phyloP scores from a whole-genome alignment of 2,888 invertebrate genomes.

The Athetis lepigone region DNA sequence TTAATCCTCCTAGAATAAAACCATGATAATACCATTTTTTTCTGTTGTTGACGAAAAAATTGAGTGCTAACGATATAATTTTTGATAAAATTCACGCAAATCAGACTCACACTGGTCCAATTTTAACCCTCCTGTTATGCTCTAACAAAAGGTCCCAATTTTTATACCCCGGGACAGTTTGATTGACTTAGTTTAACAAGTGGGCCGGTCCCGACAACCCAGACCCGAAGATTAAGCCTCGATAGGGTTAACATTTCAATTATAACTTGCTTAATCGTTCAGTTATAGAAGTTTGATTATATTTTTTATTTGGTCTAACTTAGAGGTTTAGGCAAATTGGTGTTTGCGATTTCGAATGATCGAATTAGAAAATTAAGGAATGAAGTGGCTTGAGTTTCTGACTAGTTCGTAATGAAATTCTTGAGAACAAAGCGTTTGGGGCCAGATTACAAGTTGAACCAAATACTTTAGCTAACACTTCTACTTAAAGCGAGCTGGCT shows the following conservation, averaged over 20 bases:
- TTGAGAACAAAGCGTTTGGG: not conserved
- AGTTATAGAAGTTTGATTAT: constrained; percentile 51
- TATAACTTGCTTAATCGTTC: constrained; percentile 64
- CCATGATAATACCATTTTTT: too few relatives aligned
- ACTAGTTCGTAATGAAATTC: constrained; percentile 17
- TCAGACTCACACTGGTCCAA: not conserved
- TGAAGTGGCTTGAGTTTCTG: constrained; percentile 22
- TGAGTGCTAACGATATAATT: too few relatives aligned
- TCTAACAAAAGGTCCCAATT: not conserved
- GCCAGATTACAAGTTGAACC: too few relatives aligned
- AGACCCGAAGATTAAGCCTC: constrained; percentile 48
- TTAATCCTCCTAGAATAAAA: too few relatives aligned
- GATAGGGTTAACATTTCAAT: constrained; percentile 65
- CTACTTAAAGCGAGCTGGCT: too few relatives aligned
- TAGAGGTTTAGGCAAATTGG: constrained; percentile 15
- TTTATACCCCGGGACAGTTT: constrained; percentile 49
- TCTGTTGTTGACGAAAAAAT: too few relatives aligned
- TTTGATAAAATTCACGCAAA: too few relatives aligned
- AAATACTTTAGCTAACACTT: too few relatives aligned
- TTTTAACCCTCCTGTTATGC: not conserved
- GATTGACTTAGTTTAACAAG: constrained; percentile 65
- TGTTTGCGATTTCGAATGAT: constrained; percentile 18
- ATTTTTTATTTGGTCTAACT: constrained; percentile 55
- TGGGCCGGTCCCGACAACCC: constrained; percentile 41
- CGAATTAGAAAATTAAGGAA: constrained; percentile 27